A percentile compares a stretch with the other conserved stretches of the same genome.
phyloP scores from a whole-genome alignment of 2,888 invertebrate genomes.

The Drosophila prolongata region DNA sequence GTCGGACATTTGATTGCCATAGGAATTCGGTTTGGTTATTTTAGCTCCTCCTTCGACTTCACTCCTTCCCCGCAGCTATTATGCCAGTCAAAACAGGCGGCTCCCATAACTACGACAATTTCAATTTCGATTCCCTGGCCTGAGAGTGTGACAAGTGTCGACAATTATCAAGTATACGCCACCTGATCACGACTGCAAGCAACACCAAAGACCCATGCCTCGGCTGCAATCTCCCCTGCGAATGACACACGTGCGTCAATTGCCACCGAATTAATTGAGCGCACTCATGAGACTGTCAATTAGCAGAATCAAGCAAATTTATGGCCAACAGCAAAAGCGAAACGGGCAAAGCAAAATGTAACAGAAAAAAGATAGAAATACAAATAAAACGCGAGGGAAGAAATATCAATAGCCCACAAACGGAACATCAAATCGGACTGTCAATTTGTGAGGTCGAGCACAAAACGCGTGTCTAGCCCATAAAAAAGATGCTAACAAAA shows the following conservation, averaged over 20 bases:
- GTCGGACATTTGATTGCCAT: constrained; percentile 17
- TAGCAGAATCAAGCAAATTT: constrained; percentile 66
- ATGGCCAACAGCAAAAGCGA: constrained; percentile 38
- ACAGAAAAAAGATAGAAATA: constrained; percentile 13
- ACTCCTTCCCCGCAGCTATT: background rate
- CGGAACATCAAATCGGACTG: constrained; percentile 43
- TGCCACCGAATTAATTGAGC: constrained; percentile 70
- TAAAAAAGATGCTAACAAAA: constrained; percentile 67
- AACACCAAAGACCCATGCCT: constrained; percentile 1
- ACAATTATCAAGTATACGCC: constrained; percentile 78
- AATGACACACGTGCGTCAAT: constrained; percentile 65
- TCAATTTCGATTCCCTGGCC: constrained; percentile 57
- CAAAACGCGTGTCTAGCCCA: constrained; percentile 67
- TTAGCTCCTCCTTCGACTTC: background rate
- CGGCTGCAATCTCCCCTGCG: constrained; percentile 5
- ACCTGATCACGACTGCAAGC: constrained; percentile 48
- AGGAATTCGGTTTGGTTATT: constrained; percentile 10
- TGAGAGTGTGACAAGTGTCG: constrained; percentile 62
- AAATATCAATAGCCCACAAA: constrained; percentile 31
- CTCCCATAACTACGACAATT: constrained; percentile 40
- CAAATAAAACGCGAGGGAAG: constrained; percentile 19
- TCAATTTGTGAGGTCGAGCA: constrained; percentile 42
- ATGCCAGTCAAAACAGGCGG: constrained; percentile 7
- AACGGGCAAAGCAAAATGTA: constrained; percentile 24
- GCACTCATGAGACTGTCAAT: constrained; percentile 74